Percentiles rank a stretch among this genome's conserved stretches.
Conservation (phyloP, 2,797 vertebrate species). For the Alauda arvensis region DNA sequence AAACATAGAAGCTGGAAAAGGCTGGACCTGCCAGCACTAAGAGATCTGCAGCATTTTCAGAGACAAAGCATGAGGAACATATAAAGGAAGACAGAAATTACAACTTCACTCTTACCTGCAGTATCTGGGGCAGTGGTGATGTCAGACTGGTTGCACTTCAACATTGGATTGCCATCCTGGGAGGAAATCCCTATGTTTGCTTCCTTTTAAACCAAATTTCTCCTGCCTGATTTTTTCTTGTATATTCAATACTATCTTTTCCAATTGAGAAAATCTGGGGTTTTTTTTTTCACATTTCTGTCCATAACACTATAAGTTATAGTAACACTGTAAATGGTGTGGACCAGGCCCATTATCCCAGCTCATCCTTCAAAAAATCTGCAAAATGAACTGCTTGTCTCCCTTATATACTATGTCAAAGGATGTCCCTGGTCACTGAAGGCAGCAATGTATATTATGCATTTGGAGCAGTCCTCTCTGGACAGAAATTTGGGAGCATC, state of each 20-base stretch:
- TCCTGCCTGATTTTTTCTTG: background rate
- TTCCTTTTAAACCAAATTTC: background rate
- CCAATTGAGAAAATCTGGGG: background rate
- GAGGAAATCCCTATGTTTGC: rapidly evolving
- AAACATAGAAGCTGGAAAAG: background rate
- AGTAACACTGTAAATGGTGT: background rate
- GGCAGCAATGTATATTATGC: background rate
- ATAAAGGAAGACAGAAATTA: background rate
- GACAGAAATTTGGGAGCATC: background rate
- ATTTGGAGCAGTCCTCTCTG: background rate
- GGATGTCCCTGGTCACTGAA: background rate
- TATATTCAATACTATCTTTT: background rate
- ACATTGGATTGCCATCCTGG: background rate
- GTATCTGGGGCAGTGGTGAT: background rate
- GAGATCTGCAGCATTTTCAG: background rate
- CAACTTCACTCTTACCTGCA: background rate
- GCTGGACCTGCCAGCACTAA: background rate
- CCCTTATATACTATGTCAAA: background rate
- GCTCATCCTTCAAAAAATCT: background rate
- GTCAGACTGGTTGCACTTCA: background rate
- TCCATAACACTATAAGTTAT: background rate
- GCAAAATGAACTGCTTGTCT: background rate
- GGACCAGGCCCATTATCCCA: background rate
- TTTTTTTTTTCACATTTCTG: background rate
- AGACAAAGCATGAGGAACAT: background rate